Conservation (phyloP, 2,797 vertebrate genomes). For the Stomatorhinus walkeri region DNA sequence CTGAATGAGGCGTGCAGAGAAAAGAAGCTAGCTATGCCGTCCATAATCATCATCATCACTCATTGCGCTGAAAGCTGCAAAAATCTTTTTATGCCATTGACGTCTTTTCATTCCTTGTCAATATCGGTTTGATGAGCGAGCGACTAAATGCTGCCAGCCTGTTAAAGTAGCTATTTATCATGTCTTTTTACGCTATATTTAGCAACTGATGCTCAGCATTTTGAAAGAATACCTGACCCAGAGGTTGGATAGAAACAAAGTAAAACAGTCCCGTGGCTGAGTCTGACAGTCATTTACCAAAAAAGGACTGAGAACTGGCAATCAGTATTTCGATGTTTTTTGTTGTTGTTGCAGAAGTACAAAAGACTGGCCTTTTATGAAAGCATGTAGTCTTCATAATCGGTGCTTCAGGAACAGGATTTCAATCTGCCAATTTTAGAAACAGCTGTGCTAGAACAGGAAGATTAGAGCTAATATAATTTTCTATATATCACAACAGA, state of each 20-base stretch:
- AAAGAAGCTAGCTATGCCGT: neutral
- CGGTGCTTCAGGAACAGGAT: neutral
- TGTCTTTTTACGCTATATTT: neutral
- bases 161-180: neutral
- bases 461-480: neutral
- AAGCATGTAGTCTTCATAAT: neutral
- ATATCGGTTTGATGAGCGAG: neutral
- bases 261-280: neutral
- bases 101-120: neutral
- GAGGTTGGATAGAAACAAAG: neutral
- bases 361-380: neutral
- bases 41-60: constrained; percentile 9
- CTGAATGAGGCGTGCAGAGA: neutral
- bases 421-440: neutral
- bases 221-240: neutral
- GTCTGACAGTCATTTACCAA: neutral
- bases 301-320: neutral
- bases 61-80: neutral
- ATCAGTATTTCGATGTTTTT: neutral
- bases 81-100: neutral
- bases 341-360: neutral
- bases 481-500: neutral
- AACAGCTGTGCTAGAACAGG: neutral
- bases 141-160: neutral
- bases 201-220: neutral